Percentiles rank a stretch among this genome's conserved stretches.
phyloP scores from a whole-genome alignment of 1,140 invertebrate species.

The roundworm (Caenorhabditis elegans) region WBcel235 BX284603.4:9321001-9321500 shows the following conservation, averaged over 20 bases:
- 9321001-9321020: not conserved
- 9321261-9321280: slow-evolving; percentile 5
- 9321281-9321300: not conserved
- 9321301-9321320: not conserved
- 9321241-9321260: slow-evolving; percentile 23
- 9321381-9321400: slow-evolving; percentile 15
- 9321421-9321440: slow-evolving; percentile 26
- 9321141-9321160: slow-evolving; percentile 6
- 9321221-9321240: not conserved
- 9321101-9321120: slow-evolving; percentile 38
- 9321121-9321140: slow-evolving; percentile 38
- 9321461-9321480: no score
- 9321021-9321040: slow-evolving; percentile 26
- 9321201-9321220: slow-evolving; percentile 21
- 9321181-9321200: not conserved
- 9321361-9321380: not conserved
- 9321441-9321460: no score
- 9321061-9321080: slow-evolving; percentile 43
- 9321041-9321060: slow-evolving; percentile 40
- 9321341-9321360: not conserved
- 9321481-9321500: slow-evolving; percentile 2
- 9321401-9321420: slow-evolving; percentile 7
- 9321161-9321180: slow-evolving; percentile 10
- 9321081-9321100: slow-evolving; percentile 28
- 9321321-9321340: slow-evolving; percentile 31